Evolutionary conservation across 1,140 invertebrate species (phyloP), one percentile per base, ranked within the genome.

Genomic region (Bradysia coprophila): DNA sequence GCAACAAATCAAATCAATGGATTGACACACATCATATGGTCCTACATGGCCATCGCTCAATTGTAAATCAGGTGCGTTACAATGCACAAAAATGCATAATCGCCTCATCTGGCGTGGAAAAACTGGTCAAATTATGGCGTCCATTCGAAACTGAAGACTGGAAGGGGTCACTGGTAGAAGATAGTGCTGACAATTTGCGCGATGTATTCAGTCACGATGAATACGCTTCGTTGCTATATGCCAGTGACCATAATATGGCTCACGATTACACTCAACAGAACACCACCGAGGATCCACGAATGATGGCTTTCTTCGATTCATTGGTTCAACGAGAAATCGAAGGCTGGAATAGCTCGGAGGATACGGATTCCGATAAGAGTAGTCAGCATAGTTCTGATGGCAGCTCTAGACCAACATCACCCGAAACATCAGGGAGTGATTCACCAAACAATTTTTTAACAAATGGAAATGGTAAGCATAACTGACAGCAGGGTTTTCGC

Each of bases 261-360:
- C 76, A 81, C 52, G 81, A 85, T 59, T 82, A 83, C 51, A 81
- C 78, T 48, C 74, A 84, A 46, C 77, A 87, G 48, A 90, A 82
- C 4, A 87, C 78, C 0, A 72, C 76, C 32, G 91, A 95, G 64
- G 90, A 95, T 64, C 79, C 85, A 1, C 70, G 86, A 37, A 94
- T 95, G 90, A 85, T 95, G 78, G 90, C 90, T 18, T 94, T 94
- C 61, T 95, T 95, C 54, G 90, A 95, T 64, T 89, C 86, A 3
- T 60, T 94, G 1, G 82, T 95, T 8, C 88, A 93, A 58, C 70
- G 83, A 16, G 88, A 93, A 59, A 75, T 91, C 33, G 85, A 90
- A 60, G 81, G 75, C 13, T 75, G 79, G 68, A 54, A 56, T 23
- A 23, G 20, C 11, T 65, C 58, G 5, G 64, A 66, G 21, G 68